phyloP scores from a whole-genome alignment of 2,113 vertebrate genomes.

The Forbesichthys papilliferus region DNA sequence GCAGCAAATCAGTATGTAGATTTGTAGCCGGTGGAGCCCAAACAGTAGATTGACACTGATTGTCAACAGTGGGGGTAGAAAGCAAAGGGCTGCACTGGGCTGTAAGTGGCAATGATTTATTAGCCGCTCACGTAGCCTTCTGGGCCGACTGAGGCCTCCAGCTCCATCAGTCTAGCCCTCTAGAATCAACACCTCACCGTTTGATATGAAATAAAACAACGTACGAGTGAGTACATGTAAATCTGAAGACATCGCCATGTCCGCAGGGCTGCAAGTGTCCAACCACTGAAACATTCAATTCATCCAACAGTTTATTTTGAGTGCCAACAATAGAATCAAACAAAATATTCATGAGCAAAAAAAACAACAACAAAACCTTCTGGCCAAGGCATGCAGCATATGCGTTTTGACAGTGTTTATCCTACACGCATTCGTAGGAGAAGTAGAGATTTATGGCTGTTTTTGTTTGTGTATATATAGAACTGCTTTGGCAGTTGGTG shows the following conservation, averaged over 20 bases:
- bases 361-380: background rate
- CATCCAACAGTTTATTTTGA: too few species aligned
- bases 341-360: too few species aligned
- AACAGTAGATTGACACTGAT: constrained; percentile 34
- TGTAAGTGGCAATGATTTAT: constrained; percentile 42
- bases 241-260: background rate
- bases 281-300: too few species aligned
- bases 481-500: background rate
- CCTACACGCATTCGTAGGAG: background rate
- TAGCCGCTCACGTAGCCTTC: constrained; percentile 44
- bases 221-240: background rate
- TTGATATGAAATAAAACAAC: background rate
- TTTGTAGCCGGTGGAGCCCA: constrained; percentile 27
- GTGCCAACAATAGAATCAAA: background rate
- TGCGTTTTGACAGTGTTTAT: background rate
- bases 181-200: background rate
- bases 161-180: constrained; percentile 6
- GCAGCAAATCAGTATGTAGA: constrained; percentile 46
- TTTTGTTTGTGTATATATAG: background rate
- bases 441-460: background rate
- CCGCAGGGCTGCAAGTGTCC: background rate
- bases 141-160: constrained; percentile 11
- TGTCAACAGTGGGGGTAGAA: constrained; percentile 33
- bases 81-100: constrained; percentile 13
- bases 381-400: background rate